Conservation (phyloP, 2,888 invertebrate genomes). For the Psylliodes chrysocephalus region DNA sequence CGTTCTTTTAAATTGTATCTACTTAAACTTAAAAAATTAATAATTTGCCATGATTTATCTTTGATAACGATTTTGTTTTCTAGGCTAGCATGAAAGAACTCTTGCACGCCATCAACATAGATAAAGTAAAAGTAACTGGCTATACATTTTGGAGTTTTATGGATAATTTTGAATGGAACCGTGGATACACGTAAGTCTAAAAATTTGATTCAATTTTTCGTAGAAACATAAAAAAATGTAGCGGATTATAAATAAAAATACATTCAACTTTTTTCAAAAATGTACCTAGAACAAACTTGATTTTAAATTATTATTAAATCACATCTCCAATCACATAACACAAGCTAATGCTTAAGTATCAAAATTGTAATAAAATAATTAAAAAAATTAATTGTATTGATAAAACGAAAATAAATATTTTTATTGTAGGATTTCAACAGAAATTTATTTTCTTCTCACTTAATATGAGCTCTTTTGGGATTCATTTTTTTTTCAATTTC, state of each 20-base stretch:
- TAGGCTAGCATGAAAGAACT: slow-evolving; percentile 35
- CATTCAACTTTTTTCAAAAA: not conserved
- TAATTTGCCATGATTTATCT: not conserved
- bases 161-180: slow-evolving; percentile 49
- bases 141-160: slow-evolving; percentile 47
- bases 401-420: no score
- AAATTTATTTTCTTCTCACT: no score
- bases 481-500: no score
- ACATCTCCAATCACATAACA: no score
- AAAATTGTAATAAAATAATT: no score
- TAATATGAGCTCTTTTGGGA: no score
- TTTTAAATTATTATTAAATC: no score
- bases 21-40: no score
- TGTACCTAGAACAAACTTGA: no score
- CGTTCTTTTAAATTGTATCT: no score
- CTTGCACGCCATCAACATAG: slow-evolving; percentile 33
- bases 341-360: not conserved
- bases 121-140: slow-evolving; percentile 41
- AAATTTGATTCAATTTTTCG: not conserved
- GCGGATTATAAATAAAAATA: not conserved
- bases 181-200: slow-evolving; percentile 41
- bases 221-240: not conserved
- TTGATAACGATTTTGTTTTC: slow-evolving; percentile 24
- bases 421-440: no score
- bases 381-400: no score